Evolutionary conservation across 35 echinoderm and acorn worm genomes (phyloP).

Genomic region (Holothuria glaberrima): DNA sequence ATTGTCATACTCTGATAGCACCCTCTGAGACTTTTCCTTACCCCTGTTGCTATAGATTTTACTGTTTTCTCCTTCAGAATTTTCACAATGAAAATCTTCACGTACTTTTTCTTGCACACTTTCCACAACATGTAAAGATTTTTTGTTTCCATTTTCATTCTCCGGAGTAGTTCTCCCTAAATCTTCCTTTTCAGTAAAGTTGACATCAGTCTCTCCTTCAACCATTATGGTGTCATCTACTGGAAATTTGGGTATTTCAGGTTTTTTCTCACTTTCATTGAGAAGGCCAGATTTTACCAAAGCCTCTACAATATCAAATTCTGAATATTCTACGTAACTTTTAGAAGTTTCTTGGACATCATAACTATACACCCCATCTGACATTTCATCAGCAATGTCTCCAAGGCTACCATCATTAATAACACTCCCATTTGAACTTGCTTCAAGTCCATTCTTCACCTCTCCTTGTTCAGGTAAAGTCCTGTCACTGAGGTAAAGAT

Average conservation of each 20-base stretch:
- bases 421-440: background rate
- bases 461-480: background rate
- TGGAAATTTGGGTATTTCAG: conserved; percentile 27
- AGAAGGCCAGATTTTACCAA: conserved; percentile 71
- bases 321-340: conserved; percentile 66
- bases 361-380: conserved; percentile 31
- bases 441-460: background rate
- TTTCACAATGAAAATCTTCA: background rate
- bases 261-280: conserved; percentile 24
- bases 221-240: background rate
- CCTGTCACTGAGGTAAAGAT: background rate
- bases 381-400: conserved; percentile 15
- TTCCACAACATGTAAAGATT: background rate
- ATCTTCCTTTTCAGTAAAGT: background rate
- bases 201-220: background rate
- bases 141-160: background rate
- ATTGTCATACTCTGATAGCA: conserved; percentile 39
- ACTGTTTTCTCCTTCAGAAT: background rate
- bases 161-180: background rate
- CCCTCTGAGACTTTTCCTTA: background rate
- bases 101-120: background rate
- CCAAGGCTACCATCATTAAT: background rate
- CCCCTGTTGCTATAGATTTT: background rate
- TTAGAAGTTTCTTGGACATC: background rate
- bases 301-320: conserved; percentile 85